Percentiles rank a stretch among this genome's conserved stretches.
Evolutionary conservation across 2,888 invertebrate genomes (phyloP).

Genomic region (Megaustenia siamemsis): DNA sequence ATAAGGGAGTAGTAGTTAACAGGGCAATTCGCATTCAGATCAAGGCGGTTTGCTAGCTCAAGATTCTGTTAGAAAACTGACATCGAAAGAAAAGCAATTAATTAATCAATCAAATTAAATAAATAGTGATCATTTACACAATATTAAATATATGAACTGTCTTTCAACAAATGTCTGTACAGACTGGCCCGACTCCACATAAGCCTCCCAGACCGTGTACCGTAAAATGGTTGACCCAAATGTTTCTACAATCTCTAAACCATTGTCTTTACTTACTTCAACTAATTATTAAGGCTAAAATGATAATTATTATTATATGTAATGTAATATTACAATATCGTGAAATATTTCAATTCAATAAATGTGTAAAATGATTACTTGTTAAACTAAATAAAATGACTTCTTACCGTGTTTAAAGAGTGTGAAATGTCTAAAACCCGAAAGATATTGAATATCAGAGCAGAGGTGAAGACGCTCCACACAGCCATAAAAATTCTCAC

Average conservation of each 20-base stretch:
- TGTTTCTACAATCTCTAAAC: not conserved
- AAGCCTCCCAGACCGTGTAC: constrained; percentile 3
- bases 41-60: no score
- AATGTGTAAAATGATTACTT: no score
- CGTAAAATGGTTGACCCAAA: constrained; percentile 34
- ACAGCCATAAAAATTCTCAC: no score
- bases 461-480: no score
- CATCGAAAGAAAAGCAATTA: not conserved
- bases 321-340: no score
- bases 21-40: no score
- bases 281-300: not conserved
- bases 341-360: no score
- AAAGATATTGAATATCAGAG: not conserved
- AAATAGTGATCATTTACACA: not conserved
- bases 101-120: not conserved
- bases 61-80: constrained; percentile 15
- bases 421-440: constrained; percentile 2
- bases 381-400: no score
- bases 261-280: not conserved
- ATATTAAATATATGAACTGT: not conserved
- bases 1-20: constrained; percentile 7
- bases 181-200: not conserved
- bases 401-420: no score
- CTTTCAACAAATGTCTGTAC: not conserved
- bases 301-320: not conserved